These are phyloP conservation scores for Ectobius pallidus DNA, from an alignment of 2,888 invertebrate genomes.

Conservation along the genomic window DNA sequence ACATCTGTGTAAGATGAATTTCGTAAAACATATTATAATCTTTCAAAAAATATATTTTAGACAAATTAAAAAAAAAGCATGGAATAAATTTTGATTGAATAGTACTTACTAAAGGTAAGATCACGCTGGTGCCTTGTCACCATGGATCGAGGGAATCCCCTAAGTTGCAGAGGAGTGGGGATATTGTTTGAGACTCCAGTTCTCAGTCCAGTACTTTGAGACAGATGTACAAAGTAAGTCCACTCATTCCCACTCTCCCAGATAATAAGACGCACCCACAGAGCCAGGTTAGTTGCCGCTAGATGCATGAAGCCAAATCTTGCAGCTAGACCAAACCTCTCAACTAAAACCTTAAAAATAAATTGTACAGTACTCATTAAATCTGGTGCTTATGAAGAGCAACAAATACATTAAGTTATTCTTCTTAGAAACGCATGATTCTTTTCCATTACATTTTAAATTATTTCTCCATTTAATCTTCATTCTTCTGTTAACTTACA, in stretches of 20 bases:
- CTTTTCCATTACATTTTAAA: too few species aligned
- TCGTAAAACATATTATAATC: too few species aligned
- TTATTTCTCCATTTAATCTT: too few species aligned
- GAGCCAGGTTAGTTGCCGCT: slow-evolving; percentile 60
- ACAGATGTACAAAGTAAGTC: slow-evolving; percentile 58
- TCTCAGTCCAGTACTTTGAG: slow-evolving; percentile 48
- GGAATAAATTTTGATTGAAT: too few species aligned
- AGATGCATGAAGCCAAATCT: slow-evolving; percentile 62
- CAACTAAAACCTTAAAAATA: slow-evolving; percentile 56
- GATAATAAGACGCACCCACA: slow-evolving; percentile 60
- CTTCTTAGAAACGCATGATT: too few species aligned
- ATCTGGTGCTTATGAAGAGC: too few species aligned
- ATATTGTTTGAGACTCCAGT: slow-evolving; percentile 36
- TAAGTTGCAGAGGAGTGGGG: slow-evolving; percentile 55
- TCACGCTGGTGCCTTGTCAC: slow-evolving; percentile 49
- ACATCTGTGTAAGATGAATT: too few species aligned
- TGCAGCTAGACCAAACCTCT: slow-evolving; percentile 58
- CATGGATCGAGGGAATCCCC: slow-evolving; percentile 56
- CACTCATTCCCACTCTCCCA: slow-evolving; percentile 62
- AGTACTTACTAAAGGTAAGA: slow-evolving; percentile 48
- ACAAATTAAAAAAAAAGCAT: too few species aligned
- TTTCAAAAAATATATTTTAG: too few species aligned
- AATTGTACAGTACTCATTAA: not conserved
- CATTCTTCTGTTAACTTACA: too few species aligned
- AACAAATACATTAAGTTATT: too few species aligned